Base-by-base conservation (phyloP, 2,113 vertebrate species). In the Gallinago media region DNA sequence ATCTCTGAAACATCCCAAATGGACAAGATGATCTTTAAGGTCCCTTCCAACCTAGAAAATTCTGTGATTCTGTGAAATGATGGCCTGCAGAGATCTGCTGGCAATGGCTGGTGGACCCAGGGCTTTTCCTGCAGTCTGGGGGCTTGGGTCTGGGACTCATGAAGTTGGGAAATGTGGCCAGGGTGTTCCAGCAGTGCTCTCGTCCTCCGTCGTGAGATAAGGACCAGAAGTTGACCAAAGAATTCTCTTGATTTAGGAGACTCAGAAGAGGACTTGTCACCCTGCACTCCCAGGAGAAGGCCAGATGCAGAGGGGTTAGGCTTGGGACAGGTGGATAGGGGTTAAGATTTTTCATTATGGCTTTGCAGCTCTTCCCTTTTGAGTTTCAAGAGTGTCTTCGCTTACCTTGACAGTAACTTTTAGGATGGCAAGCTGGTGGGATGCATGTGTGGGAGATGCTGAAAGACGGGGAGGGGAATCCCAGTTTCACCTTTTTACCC, bases 381-480 rank as follows among this genome's bases (percentile, higher is more conserved):
- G 7, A 12, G 40, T 59, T 47, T 34, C 1, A 20, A 27, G 61
- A 34, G n/a, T 9, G 3, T 6, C 66, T 38, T 40, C 3, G 1
- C 61, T 36, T 34, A 40, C 81, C 91, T 90, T 22, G 1, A 31
- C 27, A 38, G 79, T 14, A 40, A 73, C 71, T 54, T 91, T 73
- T 31, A 63, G 63, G 92, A 58, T 46, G 47, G 89, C 68, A 66
- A 0, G 27, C 11, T 34, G 56, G 59, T 73, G 71, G 40, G 25
- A 49, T 17, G 62, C 34, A 15, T 26, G 66, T 75, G 66, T 75
- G 85, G 86, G 86, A 88, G 80, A 86, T 77, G 96, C 62, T 32
- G 80, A 92, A 86, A 95, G 86, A 86, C 3, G 0, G 27, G 83
- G 67, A 96, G 79, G 22, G n/a, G n/a, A n/a, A n/a, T n/a, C n/a